Conservation (phyloP, 92 coral and sea anemone genomes). For the Virgularia gustaviana region DNA sequence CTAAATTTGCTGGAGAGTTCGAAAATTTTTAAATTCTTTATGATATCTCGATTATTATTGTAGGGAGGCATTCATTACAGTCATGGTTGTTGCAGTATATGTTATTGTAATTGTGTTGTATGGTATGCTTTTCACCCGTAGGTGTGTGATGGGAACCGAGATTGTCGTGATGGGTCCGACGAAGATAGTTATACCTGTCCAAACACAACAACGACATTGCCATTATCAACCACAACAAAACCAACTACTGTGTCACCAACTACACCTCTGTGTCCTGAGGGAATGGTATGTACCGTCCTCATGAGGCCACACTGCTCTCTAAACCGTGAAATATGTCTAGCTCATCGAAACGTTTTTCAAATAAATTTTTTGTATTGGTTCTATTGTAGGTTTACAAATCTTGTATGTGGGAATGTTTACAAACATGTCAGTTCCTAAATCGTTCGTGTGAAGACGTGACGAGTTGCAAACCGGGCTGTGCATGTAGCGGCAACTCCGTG, state of each 20-base stretch:
- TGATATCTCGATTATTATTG: too few species aligned
- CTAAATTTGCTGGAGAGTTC: too few species aligned
- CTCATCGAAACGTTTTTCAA: not conserved
- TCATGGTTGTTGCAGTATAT: too few species aligned
- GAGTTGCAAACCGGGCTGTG: slow-evolving; percentile 61
- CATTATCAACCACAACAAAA: slow-evolving; percentile 5
- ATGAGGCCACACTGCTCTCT: too few species aligned
- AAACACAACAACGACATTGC: not conserved
- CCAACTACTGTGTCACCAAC: slow-evolving; percentile 3
- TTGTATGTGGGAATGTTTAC: slow-evolving; percentile 10
- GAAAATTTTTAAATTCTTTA: too few species aligned
- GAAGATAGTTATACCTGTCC: not conserved
- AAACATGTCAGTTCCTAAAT: slow-evolving; percentile 3
- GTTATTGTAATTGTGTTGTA: not conserved
- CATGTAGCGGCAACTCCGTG: slow-evolving; percentile 54
- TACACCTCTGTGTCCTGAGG: slow-evolving; percentile 13
- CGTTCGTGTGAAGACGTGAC: not conserved
- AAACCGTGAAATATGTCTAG: not conserved
- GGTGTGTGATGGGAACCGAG: slow-evolving; percentile 6
- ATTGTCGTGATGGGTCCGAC: slow-evolving; percentile 7
- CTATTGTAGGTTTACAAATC: slow-evolving; percentile 2
- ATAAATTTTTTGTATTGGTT: not conserved
- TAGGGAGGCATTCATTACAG: too few species aligned
- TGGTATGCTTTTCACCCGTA: not conserved
- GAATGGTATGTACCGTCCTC: slow-evolving; percentile 23